Conservation (phyloP, 2,113 vertebrate genomes). For the Triplophysa dalaica region DNA sequence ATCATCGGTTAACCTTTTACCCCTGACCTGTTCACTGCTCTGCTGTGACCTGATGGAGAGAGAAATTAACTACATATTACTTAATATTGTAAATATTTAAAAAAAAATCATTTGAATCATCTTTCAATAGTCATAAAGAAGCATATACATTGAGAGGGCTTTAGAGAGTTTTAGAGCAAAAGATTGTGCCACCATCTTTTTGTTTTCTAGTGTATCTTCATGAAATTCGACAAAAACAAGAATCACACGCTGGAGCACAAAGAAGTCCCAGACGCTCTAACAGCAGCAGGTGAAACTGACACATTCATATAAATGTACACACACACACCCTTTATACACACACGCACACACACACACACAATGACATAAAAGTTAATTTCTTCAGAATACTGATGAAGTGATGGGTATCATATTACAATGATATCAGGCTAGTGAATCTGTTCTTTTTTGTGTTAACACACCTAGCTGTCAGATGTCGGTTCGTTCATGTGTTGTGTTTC, state of each 20-base stretch:
- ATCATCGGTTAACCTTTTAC: background rate
- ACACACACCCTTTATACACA: background rate
- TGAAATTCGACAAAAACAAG: constrained; percentile 69
- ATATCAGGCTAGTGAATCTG: background rate
- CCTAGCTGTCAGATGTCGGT: background rate
- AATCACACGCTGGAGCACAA: constrained; percentile 63
- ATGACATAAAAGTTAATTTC: background rate
- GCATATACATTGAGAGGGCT: no score
- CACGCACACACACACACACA: background rate
- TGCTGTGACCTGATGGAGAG: no score
- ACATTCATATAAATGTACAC: background rate
- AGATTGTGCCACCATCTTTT: background rate
- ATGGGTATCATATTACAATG: background rate
- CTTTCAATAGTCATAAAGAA: no score
- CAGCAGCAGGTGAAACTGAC: constrained; percentile 67
- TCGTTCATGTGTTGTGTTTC: constrained; percentile 6
- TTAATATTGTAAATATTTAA: no score
- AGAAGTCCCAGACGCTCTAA: constrained; percentile 67
- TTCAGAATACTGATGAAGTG: no score
- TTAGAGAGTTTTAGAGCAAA: no score
- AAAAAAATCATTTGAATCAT: no score
- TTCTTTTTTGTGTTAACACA: background rate
- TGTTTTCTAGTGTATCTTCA: constrained; percentile 69
- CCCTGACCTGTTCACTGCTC: background rate
- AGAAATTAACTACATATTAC: no score